These are phyloP conservation scores for Heliconius himera DNA, from an alignment of 1,140 invertebrate genomes.

Conservation along the genomic window DNA sequence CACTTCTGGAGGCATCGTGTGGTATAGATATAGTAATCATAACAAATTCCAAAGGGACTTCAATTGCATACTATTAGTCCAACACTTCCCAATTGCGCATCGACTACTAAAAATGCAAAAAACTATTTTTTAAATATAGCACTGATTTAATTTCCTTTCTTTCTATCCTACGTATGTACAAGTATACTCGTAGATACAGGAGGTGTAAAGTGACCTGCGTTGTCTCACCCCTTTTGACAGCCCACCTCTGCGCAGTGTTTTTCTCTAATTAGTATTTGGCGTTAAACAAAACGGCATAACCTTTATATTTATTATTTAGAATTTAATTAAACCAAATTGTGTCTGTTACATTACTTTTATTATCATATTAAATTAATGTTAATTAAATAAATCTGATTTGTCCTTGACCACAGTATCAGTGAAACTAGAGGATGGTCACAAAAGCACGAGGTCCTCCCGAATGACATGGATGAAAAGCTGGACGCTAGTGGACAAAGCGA, in stretches of 20 bases:
- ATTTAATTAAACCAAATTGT: not conserved
- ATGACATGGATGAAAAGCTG: too few species aligned
- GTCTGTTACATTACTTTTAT: not conserved
- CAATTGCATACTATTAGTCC: not conserved
- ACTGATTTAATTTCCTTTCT: not conserved
- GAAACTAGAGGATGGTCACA: too few species aligned
- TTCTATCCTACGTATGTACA: not conserved
- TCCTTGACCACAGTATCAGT: too few species aligned
- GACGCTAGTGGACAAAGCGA: too few species aligned
- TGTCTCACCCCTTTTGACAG: slow-evolving; percentile 77
- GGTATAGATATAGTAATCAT: too few species aligned
- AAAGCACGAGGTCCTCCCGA: too few species aligned
- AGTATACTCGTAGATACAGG: slow-evolving; percentile 13
- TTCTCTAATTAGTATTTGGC: slow-evolving; percentile 64
- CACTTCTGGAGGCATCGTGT: not conserved
- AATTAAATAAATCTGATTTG: too few species aligned
- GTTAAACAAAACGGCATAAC: slow-evolving; percentile 45
- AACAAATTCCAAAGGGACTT: not conserved
- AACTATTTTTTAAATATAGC: not conserved
- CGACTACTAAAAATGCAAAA: too few species aligned
- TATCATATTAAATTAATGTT: too few species aligned
- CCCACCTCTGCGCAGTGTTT: slow-evolving; percentile 64
- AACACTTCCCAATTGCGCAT: too few species aligned
- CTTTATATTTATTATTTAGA: slow-evolving; percentile 9
- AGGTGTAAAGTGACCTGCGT: slow-evolving; percentile 48